phyloP scores from a whole-genome alignment of 2,888 invertebrate genomes.

The Temnothorax rugatulus region DNA sequence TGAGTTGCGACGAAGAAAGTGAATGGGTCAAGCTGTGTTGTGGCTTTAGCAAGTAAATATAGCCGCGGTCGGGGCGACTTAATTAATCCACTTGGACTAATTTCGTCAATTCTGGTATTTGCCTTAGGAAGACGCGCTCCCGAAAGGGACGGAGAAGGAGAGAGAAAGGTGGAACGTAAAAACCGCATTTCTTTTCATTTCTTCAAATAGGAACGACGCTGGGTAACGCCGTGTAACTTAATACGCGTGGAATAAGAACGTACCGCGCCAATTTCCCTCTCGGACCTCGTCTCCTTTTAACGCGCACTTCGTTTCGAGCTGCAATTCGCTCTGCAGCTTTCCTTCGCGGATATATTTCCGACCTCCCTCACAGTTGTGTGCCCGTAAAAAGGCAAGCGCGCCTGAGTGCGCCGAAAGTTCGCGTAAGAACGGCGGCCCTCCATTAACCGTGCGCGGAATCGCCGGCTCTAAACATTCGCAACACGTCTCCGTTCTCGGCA shows the following conservation, averaged over 20 bases:
- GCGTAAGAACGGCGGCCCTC: constrained; percentile 61
- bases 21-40: constrained; percentile 14
- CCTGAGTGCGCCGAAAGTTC: constrained; percentile 43
- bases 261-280: constrained; percentile 36
- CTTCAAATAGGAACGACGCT: background rate
- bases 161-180: background rate
- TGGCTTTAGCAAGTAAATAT: constrained; percentile 19
- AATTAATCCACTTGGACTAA: constrained; percentile 36
- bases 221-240: constrained; percentile 15
- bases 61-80: background rate
- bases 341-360: background rate
- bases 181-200: background rate
- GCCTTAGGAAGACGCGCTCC: background rate
- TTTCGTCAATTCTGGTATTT: constrained; percentile 12
- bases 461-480: constrained; percentile 37
- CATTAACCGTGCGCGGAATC: constrained; percentile 61
- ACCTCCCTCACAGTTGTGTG: background rate
- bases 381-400: constrained; percentile 10
- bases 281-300: constrained; percentile 24
- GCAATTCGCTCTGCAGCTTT: constrained; percentile 11
- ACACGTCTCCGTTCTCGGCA: constrained; percentile 58
- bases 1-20: constrained; percentile 17
- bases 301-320: constrained; percentile 5
- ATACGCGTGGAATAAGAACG: constrained; percentile 22
- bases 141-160: background rate